A percentile compares a stretch with the other conserved stretches of the same genome.
phyloP scores from a whole-genome alignment of 2,888 invertebrate species.

The Lymantria dispar region DNA sequence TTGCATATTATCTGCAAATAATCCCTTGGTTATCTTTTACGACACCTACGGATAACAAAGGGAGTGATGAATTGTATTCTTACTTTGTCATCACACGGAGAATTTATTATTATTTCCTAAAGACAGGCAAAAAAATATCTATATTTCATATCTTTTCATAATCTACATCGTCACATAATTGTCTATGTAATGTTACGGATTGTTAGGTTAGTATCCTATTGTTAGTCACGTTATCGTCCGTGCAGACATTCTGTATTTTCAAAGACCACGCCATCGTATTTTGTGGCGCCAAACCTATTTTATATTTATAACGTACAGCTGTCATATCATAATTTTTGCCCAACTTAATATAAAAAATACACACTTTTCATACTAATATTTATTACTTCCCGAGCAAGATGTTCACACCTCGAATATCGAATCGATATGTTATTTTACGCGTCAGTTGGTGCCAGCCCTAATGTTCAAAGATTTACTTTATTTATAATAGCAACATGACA shows the following conservation, averaged over 20 bases:
- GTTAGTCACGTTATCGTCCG: no score
- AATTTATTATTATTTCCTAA: no score
- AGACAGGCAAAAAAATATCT: no score
- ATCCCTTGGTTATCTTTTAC: no score
- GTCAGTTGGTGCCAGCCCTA: slow-evolving; percentile 16
- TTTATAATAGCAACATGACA: slow-evolving; percentile 39
- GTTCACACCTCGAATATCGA: slow-evolving; percentile 2
- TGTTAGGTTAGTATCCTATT: no score
- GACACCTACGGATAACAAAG: no score
- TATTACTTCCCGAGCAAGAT: slow-evolving; percentile 21
- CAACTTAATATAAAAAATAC: slow-evolving; percentile 6
- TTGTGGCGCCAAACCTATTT: neutral
- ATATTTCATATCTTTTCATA: no score
- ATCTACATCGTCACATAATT: no score
- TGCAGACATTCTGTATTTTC: neutral
- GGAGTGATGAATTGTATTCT: no score
- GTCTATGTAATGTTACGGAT: no score
- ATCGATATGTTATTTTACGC: slow-evolving; percentile 10
- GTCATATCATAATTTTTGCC: slow-evolving; percentile 4
- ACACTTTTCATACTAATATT: slow-evolving; percentile 6
- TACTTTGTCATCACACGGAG: no score
- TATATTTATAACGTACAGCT: slow-evolving; percentile 5
- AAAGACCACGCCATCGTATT: neutral
- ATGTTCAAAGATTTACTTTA: slow-evolving; percentile 31
- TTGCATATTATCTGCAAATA: no score